These are phyloP conservation scores for Drosophila paramelanica DNA, from an alignment of 2,888 invertebrate species.

Conservation along the genomic window DNA sequence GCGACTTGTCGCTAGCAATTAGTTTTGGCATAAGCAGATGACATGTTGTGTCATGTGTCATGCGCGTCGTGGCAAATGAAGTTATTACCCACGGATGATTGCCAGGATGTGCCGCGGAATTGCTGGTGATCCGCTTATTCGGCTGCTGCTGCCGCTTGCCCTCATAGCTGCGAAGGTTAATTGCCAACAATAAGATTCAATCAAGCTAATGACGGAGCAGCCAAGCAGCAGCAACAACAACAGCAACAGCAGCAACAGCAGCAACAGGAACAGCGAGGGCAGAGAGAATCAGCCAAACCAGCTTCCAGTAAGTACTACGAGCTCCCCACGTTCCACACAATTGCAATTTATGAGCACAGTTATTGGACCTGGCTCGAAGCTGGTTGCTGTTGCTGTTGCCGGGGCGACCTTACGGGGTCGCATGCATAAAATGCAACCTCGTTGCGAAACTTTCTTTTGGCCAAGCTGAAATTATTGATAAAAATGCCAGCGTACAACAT, in stretches of 20 bases:
- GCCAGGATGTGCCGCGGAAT: slow-evolving; percentile 35
- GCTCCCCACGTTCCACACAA: slow-evolving; percentile 52
- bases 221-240: slow-evolving; percentile 27
- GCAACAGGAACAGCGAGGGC: not conserved
- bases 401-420: slow-evolving; percentile 68
- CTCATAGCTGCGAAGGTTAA: slow-evolving; percentile 72
- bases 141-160: slow-evolving; percentile 44
- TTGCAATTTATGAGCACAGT: slow-evolving; percentile 71
- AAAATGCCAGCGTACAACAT: slow-evolving; percentile 48
- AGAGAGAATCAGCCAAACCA: slow-evolving; percentile 34
- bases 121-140: slow-evolving; percentile 10
- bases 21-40: slow-evolving; percentile 67
- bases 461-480: slow-evolving; percentile 55
- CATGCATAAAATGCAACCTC: slow-evolving; percentile 69
- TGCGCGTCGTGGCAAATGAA: slow-evolving; percentile 60
- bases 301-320: slow-evolving; percentile 27
- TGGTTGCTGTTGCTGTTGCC: slow-evolving; percentile 16
- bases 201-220: slow-evolving; percentile 76
- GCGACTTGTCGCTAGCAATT: slow-evolving; percentile 73
- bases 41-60: slow-evolving; percentile 75
- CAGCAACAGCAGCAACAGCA: slow-evolving; percentile 13
- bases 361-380: slow-evolving; percentile 28
- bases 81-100: slow-evolving; percentile 58
- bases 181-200: slow-evolving; percentile 80
- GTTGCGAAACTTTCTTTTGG: slow-evolving; percentile 54